Base-by-base conservation (phyloP, 2,888 invertebrate genomes). In the Orthosia cruda region DNA sequence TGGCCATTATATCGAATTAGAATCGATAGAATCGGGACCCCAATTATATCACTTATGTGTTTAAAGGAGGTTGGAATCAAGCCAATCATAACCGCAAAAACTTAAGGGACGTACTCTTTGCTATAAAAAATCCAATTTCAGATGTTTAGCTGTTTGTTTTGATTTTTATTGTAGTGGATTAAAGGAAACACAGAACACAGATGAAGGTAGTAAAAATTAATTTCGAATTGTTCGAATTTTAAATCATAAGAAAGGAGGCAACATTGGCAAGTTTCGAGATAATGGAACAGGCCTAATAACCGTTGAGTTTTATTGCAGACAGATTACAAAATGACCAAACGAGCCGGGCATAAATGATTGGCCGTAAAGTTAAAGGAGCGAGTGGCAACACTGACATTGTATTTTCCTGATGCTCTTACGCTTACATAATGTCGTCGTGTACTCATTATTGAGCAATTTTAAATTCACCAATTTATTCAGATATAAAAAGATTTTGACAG, bases 11-110 rank as follows among this genome's bases (percentile, higher is more conserved):
- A 95, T 95, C 91, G 94, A 96, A 95, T 96, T 96, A 96, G 96
- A 96, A 95, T 94, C 96, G 95, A 96, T 96, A 96, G 95, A 96
- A 94, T 94, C 94, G 92, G 92, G 91, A 95, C 96, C 96, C 93
- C 93, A 96, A 96, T 96, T 96, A 96, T 96, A 96, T 96, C 96
- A 96, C 96, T 96, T 96, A 96, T 96, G 95, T 96, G 96, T 96
- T 96, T 96, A 96, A 94, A 96, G 94, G 93, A 96, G 96, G 96
- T 92, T 94, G 96, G 94, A 94, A 93, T 94, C 75, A 81, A 85
- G 88, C 79, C 80, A 94, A 94, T 95, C 94, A 93, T 93, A 94
- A 94, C 93, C 92, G 92, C 94, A 94, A 95, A 94, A 89, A 83
- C 88, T 88, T 88, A 86, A 87, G 88, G 91, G 89, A 88, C 83